Evolutionary conservation across 1,140 invertebrate genomes (phyloP).

Genomic region (Dryas iulia): DNA sequence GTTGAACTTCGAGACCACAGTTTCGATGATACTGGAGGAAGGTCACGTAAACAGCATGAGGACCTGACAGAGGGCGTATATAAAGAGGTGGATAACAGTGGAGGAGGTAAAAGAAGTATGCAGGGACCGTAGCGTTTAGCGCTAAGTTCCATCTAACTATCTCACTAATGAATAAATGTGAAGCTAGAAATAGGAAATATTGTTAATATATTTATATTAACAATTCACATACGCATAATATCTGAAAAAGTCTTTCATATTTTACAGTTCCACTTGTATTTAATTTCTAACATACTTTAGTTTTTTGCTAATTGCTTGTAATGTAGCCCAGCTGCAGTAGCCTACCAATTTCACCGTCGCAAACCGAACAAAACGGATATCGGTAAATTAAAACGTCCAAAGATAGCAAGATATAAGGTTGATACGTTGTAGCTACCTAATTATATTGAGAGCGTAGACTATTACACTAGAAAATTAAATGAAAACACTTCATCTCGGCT

Average conservation of each 20-base stretch:
- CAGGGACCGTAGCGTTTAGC: no score
- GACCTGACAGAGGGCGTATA: no score
- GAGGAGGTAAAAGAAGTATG: no score
- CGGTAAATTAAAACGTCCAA: conserved; percentile 20
- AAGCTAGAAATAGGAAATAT: no score
- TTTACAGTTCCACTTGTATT: not conserved
- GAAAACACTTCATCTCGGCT: conserved; percentile 56
- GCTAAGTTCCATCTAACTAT: no score
- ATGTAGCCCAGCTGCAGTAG: not conserved
- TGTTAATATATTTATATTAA: conserved; percentile 2
- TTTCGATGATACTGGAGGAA: no score
- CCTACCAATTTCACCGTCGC: not conserved
- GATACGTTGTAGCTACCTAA: conserved; percentile 35
- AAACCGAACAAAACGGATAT: not conserved
- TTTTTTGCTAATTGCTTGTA: not conserved
- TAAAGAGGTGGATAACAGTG: no score
- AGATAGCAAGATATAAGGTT: conserved; percentile 23
- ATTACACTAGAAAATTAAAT: conserved; percentile 64
- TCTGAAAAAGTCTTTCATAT: not conserved
- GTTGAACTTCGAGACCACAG: no score
- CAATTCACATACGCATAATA: not conserved
- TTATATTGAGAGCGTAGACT: conserved; percentile 51
- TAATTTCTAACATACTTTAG: not conserved
- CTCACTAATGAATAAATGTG: no score
- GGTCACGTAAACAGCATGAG: no score